Percentiles rank a stretch among this genome's conserved stretches.
These are phyloP conservation scores for Uropetala carovei DNA, from an alignment of 2,888 invertebrate genomes.

Conservation along the genomic window DNA sequence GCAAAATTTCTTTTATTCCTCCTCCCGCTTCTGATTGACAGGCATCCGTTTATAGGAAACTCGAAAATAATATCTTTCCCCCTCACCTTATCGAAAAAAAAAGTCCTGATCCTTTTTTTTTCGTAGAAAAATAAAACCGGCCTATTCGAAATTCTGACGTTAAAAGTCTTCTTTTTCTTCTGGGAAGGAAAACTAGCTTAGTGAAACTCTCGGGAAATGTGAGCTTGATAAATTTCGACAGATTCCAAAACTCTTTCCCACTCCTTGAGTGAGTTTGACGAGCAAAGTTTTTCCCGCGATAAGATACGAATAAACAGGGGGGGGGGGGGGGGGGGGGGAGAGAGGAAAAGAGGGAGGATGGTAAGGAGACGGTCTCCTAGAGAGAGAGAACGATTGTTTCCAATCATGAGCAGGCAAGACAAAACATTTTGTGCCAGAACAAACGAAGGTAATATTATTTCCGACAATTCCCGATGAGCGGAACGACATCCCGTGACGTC, in stretches of 20 bases:
- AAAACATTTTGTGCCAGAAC: not conserved
- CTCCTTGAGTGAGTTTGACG: constrained; percentile 8
- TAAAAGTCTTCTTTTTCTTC: not conserved
- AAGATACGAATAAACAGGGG: not conserved
- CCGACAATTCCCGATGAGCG: too few species aligned
- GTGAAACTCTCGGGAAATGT: not conserved
- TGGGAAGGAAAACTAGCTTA: not conserved
- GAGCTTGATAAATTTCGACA: constrained; percentile 26
- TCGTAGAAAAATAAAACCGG: not conserved
- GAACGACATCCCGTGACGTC: too few species aligned
- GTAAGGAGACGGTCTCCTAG: not conserved
- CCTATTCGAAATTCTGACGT: not conserved
- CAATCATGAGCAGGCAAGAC: not conserved
- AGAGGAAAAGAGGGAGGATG: too few species aligned
- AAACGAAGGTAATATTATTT: not conserved
- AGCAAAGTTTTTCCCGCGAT: constrained; percentile 17
- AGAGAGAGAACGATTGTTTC: not conserved
- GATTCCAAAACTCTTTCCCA: not conserved
- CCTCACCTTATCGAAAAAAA: too few species aligned
- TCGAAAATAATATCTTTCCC: too few species aligned
- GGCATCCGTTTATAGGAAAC: too few species aligned
- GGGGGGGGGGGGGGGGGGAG: too few species aligned
- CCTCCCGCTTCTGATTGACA: too few species aligned
- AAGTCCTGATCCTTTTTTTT: not conserved
- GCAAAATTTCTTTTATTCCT: too few species aligned